A percentile compares a stretch with the other conserved stretches of the same genome.
These are phyloP conservation scores for Thyatira batis DNA, from an alignment of 2,888 invertebrate species.

Conservation along the genomic window DNA sequence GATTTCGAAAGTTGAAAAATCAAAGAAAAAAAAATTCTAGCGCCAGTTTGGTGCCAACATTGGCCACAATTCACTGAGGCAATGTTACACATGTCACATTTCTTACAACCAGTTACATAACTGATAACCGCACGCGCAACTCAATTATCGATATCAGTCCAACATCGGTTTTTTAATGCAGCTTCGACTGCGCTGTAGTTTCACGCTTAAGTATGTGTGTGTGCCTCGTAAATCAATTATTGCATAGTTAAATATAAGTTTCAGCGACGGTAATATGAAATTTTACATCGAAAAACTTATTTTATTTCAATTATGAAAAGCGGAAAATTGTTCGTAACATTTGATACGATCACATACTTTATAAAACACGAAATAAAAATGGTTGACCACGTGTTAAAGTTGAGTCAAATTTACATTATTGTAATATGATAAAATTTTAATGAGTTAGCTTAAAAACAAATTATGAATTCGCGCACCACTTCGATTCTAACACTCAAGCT, in stretches of 20 bases:
- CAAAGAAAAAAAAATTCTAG: neutral
- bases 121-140: slow-evolving; percentile 31
- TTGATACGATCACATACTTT: too few relatives aligned
- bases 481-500: too few relatives aligned
- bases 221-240: neutral
- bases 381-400: too few relatives aligned
- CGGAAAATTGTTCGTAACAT: too few relatives aligned
- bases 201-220: slow-evolving; percentile 10
- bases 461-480: too few relatives aligned
- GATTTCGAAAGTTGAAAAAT: neutral
- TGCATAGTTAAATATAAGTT: neutral
- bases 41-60: neutral
- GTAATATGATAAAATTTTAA: too few relatives aligned
- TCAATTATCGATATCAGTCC: slow-evolving; percentile 36
- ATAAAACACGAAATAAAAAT: too few relatives aligned
- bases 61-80: neutral
- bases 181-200: slow-evolving; percentile 19
- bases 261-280: neutral
- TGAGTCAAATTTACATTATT: too few relatives aligned
- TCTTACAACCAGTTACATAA: slow-evolving; percentile 8
- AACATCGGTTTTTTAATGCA: slow-evolving; percentile 20
- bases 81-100: neutral
- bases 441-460: too few relatives aligned
- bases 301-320: neutral
- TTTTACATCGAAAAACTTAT: neutral